Conservation (phyloP, 2,888 invertebrate genomes). For the Invenusta paracnida region DNA sequence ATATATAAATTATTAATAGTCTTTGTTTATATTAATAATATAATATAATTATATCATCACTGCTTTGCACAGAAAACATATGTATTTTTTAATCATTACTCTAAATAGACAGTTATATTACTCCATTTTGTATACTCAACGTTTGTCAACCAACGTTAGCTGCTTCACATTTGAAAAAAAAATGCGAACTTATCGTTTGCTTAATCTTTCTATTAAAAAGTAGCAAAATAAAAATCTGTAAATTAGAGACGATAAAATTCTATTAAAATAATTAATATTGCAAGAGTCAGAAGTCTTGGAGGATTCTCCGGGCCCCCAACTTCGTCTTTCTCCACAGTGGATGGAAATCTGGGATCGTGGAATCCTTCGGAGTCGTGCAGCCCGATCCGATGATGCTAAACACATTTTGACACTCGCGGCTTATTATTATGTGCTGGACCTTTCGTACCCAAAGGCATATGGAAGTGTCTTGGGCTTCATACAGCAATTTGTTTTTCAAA, state of each 20-base stretch:
- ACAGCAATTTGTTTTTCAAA: not conserved
- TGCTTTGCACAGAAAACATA: not conserved
- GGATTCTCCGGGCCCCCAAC: not conserved
- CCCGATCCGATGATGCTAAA: not conserved
- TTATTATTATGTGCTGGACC: not conserved
- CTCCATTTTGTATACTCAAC: not conserved
- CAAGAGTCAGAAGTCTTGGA: not conserved
- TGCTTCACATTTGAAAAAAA: too few relatives aligned
- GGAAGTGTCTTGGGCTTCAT: not conserved
- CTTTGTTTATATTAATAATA: not conserved
- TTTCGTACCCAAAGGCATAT: not conserved
- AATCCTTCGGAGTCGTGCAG: not conserved
- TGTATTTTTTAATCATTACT: not conserved
- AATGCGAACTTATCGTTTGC: too few relatives aligned
- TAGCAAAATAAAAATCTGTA: not conserved
- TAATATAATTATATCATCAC: not conserved
- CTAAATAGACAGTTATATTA: not conserved
- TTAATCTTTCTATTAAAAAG: not conserved
- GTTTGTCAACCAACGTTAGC: not conserved
- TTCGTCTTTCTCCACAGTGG: not conserved
- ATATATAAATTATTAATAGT: not conserved
- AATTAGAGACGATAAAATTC: not conserved
- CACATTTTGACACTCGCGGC: not conserved
- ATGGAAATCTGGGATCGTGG: not conserved
- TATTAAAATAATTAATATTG: not conserved